Conservation (phyloP, 2,888 invertebrate species). For the Synergus japonicus region DNA sequence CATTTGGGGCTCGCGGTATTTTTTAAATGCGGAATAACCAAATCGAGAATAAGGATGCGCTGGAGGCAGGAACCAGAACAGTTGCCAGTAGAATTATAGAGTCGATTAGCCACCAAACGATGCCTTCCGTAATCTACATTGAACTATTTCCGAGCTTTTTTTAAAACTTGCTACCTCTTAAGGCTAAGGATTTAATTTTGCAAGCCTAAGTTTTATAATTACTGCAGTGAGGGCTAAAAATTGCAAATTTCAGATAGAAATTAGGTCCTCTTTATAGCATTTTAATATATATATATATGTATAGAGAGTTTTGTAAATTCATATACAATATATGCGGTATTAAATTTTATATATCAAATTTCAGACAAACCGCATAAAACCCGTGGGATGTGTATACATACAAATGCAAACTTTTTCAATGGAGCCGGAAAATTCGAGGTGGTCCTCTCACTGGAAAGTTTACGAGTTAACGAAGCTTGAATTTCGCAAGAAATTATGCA, state of each 20-base stretch:
- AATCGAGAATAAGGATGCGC: slow-evolving; percentile 31
- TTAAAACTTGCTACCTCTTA: slow-evolving; percentile 11
- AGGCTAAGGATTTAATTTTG: slow-evolving; percentile 4
- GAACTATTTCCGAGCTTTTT: slow-evolving; percentile 21
- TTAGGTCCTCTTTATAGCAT: too few species aligned
- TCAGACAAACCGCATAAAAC: not conserved
- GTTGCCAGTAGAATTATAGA: slow-evolving; percentile 17
- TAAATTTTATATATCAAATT: not conserved
- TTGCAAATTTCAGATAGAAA: too few species aligned
- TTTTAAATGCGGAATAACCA: slow-evolving; percentile 28
- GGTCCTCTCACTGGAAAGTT: slow-evolving; percentile 12
- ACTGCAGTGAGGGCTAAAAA: too few species aligned
- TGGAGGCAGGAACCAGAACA: slow-evolving; percentile 16
- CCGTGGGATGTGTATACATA: not conserved
- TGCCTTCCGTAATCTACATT: slow-evolving; percentile 27
- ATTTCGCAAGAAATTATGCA: slow-evolving; percentile 30
- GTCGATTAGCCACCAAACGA: slow-evolving; percentile 36
- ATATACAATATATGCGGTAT: not conserved
- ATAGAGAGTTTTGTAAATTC: not conserved
- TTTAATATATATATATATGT: too few species aligned
- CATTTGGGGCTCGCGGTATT: slow-evolving; percentile 26
- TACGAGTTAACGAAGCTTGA: slow-evolving; percentile 21
- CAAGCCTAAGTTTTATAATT: slow-evolving; percentile 11
- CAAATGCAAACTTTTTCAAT: not conserved
- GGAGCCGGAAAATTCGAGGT: not conserved